These are phyloP conservation scores for Drosophila triauraria DNA, from an alignment of 1,140 invertebrate genomes.

Conservation along the genomic window DNA sequence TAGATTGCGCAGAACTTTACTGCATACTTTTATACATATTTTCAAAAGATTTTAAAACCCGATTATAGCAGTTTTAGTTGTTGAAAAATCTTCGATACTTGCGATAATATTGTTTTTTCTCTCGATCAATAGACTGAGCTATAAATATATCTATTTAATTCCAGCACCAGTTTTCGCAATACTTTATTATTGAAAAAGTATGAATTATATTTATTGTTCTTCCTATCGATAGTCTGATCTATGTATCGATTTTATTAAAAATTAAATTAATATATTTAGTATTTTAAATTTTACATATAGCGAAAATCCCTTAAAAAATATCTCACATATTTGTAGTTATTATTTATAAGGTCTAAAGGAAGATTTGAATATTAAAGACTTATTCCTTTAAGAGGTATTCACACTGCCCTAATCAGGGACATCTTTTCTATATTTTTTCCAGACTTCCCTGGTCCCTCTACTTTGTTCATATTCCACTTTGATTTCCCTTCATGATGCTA, in stretches of 20 bases:
- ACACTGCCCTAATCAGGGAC: not conserved
- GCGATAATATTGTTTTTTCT: rapidly evolving
- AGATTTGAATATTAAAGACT: too few relatives aligned
- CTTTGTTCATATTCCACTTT: conserved; percentile 62
- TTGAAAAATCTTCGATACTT: not conserved
- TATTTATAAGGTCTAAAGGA: not conserved
- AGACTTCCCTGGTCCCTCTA: not conserved
- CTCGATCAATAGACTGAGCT: not conserved
- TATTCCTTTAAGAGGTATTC: not conserved
- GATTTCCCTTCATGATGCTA: conserved; percentile 74
- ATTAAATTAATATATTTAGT: too few relatives aligned
- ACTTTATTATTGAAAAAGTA: not conserved
- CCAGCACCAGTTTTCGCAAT: too few relatives aligned
- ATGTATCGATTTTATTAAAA: too few relatives aligned
- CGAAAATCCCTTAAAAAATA: too few relatives aligned
- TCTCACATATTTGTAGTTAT: not conserved
- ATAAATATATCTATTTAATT: not conserved
- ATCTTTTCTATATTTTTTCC: not conserved
- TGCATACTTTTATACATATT: too few relatives aligned
- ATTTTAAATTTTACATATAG: too few relatives aligned
- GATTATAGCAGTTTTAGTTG: not conserved
- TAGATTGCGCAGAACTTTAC: too few relatives aligned
- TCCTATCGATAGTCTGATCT: too few relatives aligned
- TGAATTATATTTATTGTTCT: too few relatives aligned
- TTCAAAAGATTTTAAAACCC: too few relatives aligned